Conservation (phyloP, 2,113 vertebrate species). For the Seriola aureovittata region DNA sequence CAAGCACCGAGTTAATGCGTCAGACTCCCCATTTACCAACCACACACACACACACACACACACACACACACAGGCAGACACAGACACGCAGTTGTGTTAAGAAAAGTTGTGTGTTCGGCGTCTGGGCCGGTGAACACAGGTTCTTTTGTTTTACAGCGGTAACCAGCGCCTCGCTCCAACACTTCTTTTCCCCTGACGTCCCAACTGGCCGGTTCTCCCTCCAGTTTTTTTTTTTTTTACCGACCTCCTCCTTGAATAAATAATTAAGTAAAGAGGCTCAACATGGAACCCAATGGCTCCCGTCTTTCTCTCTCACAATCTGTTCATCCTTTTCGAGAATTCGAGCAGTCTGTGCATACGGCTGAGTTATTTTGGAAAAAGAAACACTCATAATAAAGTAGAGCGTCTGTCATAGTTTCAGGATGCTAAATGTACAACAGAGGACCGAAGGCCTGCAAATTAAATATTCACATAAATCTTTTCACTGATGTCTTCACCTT, state of each 20-base stretch:
- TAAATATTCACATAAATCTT: constrained; percentile 54
- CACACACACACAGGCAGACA: constrained; percentile 44
- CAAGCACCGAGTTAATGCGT: constrained; percentile 59
- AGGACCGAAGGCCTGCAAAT: constrained; percentile 8
- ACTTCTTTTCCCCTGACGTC: constrained; percentile 58
- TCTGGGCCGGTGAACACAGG: constrained; percentile 71
- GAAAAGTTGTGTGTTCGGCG: constrained; percentile 40
- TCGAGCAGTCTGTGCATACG: too few relatives aligned
- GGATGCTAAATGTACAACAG: constrained; percentile 24
- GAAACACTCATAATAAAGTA: neutral
- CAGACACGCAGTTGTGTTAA: constrained; percentile 4
- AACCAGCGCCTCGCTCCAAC: constrained; percentile 41
- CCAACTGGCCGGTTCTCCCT: constrained; percentile 48
- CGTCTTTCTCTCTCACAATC: constrained; percentile 6
- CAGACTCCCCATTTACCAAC: constrained; percentile 52
- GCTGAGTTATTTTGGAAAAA: constrained; percentile 5
- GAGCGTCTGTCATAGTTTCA: neutral
- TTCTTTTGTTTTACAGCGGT: constrained; percentile 70
- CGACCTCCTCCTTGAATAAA: constrained; percentile 60
- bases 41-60: constrained; percentile 54
- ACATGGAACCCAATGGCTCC: neutral
- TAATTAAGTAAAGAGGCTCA: constrained; percentile 47
- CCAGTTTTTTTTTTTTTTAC: constrained; percentile 35
- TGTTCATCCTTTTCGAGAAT: too few relatives aligned
- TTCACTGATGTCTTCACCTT: constrained; percentile 46